These are phyloP conservation scores for Diarsia dahlii DNA, from an alignment of 2,888 invertebrate genomes.

Conservation along the genomic window DNA sequence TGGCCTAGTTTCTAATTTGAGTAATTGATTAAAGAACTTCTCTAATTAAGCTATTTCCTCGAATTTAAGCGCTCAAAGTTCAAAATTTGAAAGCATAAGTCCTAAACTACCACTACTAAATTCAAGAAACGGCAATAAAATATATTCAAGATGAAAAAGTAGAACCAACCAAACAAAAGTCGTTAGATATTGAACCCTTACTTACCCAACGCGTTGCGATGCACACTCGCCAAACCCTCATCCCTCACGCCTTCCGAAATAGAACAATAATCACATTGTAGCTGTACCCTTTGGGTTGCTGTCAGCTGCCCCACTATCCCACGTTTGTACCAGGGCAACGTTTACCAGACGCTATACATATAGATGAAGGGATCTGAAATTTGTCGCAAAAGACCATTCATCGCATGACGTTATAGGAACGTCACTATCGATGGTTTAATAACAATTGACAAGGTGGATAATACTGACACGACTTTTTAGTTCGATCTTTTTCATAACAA, in stretches of 20 bases:
- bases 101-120: neutral
- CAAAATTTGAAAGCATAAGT: neutral
- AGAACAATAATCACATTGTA: slow-evolving; percentile 54
- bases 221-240: neutral
- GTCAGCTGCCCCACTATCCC: neutral
- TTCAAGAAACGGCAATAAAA: neutral
- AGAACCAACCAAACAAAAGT: neutral
- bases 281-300: slow-evolving; percentile 21
- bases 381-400: neutral
- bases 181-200: neutral
- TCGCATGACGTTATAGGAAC: neutral
- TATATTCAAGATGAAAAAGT: neutral
- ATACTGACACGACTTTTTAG: too few species aligned
- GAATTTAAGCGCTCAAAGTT: neutral
- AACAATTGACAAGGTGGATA: neutral
- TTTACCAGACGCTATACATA: neutral
- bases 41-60: neutral
- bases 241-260: neutral
- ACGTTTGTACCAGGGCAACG: slow-evolving; percentile 10
- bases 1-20: neutral
- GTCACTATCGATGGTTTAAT: neutral
- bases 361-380: neutral
- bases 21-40: neutral
- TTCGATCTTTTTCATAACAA: neutral
- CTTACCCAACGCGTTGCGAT: too few species aligned